These are phyloP conservation scores for Cantharis nigra DNA, from an alignment of 2,888 invertebrate species.

Conservation along the genomic window DNA sequence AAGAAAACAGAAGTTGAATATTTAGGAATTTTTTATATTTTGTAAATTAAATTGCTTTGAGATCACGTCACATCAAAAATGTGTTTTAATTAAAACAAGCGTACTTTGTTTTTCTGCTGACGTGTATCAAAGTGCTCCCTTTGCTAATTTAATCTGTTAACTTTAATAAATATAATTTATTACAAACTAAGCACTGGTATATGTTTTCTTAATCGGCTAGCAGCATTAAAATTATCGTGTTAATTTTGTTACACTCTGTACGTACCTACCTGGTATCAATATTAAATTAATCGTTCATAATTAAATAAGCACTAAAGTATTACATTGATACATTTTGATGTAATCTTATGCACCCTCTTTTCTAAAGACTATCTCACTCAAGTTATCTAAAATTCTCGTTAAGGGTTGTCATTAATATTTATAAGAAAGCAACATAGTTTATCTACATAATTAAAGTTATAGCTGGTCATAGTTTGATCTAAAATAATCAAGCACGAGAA, in stretches of 20 bases:
- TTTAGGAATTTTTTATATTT: background rate
- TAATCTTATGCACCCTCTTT: slow-evolving; percentile 2
- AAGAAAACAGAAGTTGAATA: background rate
- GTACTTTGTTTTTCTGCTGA: background rate
- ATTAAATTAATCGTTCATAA: background rate
- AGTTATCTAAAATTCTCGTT: background rate
- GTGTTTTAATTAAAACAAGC: background rate
- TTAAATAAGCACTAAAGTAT: background rate
- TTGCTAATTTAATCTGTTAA: background rate
- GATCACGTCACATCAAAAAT: background rate
- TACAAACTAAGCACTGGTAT: no score
- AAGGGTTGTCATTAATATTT: background rate
- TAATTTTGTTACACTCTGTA: background rate
- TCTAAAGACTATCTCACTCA: background rate
- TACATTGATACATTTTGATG: background rate
- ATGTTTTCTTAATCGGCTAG: background rate
- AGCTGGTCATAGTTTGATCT: background rate
- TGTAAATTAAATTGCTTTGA: background rate
- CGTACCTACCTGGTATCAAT: background rate
- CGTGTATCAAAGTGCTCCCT: background rate
- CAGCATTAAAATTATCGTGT: background rate
- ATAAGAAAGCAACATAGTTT: background rate
- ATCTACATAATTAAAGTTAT: background rate
- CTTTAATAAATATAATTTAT: background rate
- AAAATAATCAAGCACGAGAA: background rate